Percentiles rank a stretch among this genome's conserved stretches.
Evolutionary conservation across 2,888 invertebrate genomes (phyloP).

Genomic region (Nephrotoma flavescens): DNA sequence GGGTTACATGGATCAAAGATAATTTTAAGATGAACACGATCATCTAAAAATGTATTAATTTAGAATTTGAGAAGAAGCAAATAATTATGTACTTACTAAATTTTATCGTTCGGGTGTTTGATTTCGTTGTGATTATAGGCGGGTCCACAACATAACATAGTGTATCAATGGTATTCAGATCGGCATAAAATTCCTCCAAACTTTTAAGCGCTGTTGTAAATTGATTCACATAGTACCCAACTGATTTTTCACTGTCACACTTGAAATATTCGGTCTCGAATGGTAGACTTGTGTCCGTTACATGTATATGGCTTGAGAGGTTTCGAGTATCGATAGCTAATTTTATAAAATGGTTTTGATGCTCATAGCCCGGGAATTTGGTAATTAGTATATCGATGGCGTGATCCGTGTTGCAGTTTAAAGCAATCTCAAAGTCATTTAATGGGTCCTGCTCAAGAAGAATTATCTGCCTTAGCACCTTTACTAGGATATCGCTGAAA

Average conservation of each 20-base stretch:
- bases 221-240: slow-evolving; percentile 14
- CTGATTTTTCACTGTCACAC: slow-evolving; percentile 10
- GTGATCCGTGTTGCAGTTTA: neutral
- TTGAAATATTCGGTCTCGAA: slow-evolving; percentile 7
- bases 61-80: neutral
- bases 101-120: slow-evolving; percentile 24
- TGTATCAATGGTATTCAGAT: slow-evolving; percentile 24
- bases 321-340: slow-evolving; percentile 14
- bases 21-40: slow-evolving; percentile 25
- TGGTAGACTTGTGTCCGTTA: slow-evolving; percentile 24
- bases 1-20: slow-evolving; percentile 25
- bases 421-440: neutral
- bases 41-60: slow-evolving; percentile 9
- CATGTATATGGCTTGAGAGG: neutral
- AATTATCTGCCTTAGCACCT: neutral
- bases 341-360: slow-evolving; percentile 22
- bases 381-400: neutral
- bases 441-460: neutral
- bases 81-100: slow-evolving; percentile 13
- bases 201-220: slow-evolving; percentile 22
- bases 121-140: slow-evolving; percentile 19
- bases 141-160: slow-evolving; percentile 29
- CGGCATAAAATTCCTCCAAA: slow-evolving; percentile 24
- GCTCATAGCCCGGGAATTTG: slow-evolving; percentile 9
- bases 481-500: neutral